Percentiles rank a stretch among this genome's conserved stretches.
phyloP scores from a whole-genome alignment of 2,888 invertebrate species.

The Dasypogon diadema region DNA sequence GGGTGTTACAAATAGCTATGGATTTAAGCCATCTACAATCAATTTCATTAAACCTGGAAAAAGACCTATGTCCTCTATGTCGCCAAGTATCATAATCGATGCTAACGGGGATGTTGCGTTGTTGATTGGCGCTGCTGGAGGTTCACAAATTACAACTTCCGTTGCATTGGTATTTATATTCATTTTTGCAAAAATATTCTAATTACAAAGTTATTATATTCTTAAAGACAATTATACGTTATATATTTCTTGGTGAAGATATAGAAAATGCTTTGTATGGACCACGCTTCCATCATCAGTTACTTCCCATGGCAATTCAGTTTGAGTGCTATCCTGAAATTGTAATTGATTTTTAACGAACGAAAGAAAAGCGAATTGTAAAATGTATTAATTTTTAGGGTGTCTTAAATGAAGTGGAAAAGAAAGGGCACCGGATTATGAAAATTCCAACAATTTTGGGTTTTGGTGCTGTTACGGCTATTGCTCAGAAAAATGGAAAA shows the following conservation, averaged over 20 bases:
- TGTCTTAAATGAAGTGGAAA: neutral
- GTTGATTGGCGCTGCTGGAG: conserved; percentile 89
- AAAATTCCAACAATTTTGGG: neutral
- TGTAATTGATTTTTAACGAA: conserved; percentile 7
- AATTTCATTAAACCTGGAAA: conserved; percentile 88
- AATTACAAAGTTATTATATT: neutral
- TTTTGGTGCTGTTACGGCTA: conserved; percentile 14
- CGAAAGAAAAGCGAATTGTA: neutral
- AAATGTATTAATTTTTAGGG: neutral
- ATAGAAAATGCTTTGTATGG: conserved; percentile 78
- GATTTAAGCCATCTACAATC: conserved; percentile 82
- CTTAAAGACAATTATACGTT: conserved; percentile 74
- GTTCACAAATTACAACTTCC: conserved; percentile 89
- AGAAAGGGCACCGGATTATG: neutral
- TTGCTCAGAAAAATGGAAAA: neutral
- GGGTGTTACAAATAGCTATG: conserved; percentile 78
- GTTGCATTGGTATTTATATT: conserved; percentile 73
- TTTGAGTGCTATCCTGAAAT: conserved; percentile 74
- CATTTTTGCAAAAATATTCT: neutral
- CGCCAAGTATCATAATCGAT: conserved; percentile 82
- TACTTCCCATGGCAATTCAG: conserved; percentile 79
- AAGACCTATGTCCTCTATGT: conserved; percentile 92
- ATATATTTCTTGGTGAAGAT: conserved; percentile 75
- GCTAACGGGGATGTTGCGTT: conserved; percentile 73
- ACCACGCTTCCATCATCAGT: conserved; percentile 88